Conservation (phyloP, 2,888 invertebrate species). For the Cantharis lateralis region DNA sequence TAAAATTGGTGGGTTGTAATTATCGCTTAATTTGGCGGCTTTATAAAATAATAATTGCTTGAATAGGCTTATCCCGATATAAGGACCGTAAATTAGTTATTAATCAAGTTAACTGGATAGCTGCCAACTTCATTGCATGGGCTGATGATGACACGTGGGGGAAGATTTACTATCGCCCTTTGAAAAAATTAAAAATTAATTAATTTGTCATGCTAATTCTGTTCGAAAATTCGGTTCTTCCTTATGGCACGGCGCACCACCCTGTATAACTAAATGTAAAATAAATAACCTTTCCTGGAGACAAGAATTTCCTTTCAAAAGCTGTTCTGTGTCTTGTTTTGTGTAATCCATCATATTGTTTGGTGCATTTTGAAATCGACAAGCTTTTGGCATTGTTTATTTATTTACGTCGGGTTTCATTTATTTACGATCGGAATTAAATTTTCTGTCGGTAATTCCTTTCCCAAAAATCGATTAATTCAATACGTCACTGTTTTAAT, state of each 20-base stretch:
- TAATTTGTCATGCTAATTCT: not conserved
- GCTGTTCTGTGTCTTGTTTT: not conserved
- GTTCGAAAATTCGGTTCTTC: not conserved
- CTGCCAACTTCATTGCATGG: slow-evolving; percentile 9
- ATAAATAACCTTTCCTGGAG: not conserved
- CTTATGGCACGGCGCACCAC: not conserved
- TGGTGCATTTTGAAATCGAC: not conserved
- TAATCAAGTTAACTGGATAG: slow-evolving; percentile 15
- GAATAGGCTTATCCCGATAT: slow-evolving; percentile 3
- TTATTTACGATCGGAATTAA: not conserved
- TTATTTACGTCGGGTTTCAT: not conserved
- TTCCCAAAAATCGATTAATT: not conserved
- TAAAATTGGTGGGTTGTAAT: not conserved
- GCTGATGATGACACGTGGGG: slow-evolving; percentile 14
- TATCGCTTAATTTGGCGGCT: slow-evolving; percentile 1
- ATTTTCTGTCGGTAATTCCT: not conserved
- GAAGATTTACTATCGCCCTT: not conserved
- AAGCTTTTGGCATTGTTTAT: not conserved
- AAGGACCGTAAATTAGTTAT: slow-evolving; percentile 11
- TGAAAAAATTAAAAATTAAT: not conserved
- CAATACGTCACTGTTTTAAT: not conserved
- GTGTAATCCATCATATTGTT: not conserved
- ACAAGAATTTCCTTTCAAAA: not conserved
- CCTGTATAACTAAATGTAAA: not conserved
- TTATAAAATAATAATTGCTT: not conserved